Percentiles rank a stretch among this genome's conserved stretches.
Evolutionary conservation across 2,888 invertebrate species (phyloP).

Genomic region (Scaptomyza cyrtandrae): DNA sequence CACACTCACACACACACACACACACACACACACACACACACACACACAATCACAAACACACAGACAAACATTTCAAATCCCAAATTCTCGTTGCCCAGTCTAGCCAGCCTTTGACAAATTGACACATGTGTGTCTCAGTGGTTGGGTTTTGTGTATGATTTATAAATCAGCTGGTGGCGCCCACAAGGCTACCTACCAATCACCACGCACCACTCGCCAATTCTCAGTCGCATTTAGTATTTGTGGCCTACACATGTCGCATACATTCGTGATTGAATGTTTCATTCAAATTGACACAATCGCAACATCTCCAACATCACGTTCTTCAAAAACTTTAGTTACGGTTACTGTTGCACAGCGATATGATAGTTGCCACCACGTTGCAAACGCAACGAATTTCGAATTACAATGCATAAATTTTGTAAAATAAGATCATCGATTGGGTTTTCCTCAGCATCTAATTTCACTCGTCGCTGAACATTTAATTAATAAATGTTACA

Average conservation of each 20-base stretch:
- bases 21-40: neutral
- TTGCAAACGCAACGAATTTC: no score
- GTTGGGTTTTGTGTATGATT: conserved; percentile 43
- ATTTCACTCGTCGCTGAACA: neutral
- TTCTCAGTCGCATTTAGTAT: conserved; percentile 19
- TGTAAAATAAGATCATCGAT: neutral
- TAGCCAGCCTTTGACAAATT: conserved; percentile 58
- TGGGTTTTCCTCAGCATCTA: fast-evolving
- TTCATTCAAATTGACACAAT: conserved; percentile 21
- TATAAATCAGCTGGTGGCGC: conserved; percentile 44
- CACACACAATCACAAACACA: no score
- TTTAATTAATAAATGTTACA: neutral
- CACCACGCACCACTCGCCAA: conserved; percentile 15
- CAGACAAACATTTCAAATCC: neutral
- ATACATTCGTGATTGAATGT: conserved; percentile 24
- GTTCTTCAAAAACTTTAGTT: neutral
- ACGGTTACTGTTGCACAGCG: neutral
- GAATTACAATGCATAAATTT: neutral
- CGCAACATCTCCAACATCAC: neutral
- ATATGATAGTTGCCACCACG: neutral
- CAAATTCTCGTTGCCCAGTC: conserved; percentile 33
- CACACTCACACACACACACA: no score
- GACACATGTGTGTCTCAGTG: conserved; percentile 29
- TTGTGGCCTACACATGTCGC: conserved; percentile 21
- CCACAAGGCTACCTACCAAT: conserved; percentile 4